phyloP scores from a whole-genome alignment of 2,113 vertebrate species.

The Limnothrissa miodon region DNA sequence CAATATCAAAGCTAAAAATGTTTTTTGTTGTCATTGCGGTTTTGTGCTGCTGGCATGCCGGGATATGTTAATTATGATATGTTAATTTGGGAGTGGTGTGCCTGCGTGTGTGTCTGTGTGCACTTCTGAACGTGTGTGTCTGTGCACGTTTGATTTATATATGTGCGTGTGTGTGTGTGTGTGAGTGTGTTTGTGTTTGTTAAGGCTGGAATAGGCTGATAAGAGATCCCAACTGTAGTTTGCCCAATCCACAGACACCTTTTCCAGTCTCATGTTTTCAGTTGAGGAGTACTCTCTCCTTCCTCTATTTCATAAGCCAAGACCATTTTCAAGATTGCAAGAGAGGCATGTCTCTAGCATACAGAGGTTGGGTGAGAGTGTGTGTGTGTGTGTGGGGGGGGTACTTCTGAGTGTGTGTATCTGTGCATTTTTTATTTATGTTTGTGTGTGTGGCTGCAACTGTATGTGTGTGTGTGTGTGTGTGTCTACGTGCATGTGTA shows the following conservation, averaged over 20 bases:
- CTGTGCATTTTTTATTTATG: too few species aligned
- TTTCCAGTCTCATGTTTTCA: background rate
- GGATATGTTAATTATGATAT: slow-evolving; percentile 32
- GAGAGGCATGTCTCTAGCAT: too few species aligned
- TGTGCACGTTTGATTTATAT: background rate
- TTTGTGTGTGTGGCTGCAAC: background rate
- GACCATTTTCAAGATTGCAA: background rate
- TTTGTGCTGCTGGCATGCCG: slow-evolving; percentile 53
- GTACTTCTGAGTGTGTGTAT: too few species aligned
- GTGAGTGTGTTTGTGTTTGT: background rate
- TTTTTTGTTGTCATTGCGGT: slow-evolving; percentile 34
- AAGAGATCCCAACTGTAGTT: background rate
- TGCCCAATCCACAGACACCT: background rate
- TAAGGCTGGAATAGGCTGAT: background rate
- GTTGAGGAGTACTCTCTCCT: background rate
- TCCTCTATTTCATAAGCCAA: background rate
- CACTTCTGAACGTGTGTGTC: background rate
- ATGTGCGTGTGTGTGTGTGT: background rate
- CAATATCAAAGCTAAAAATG: slow-evolving; percentile 68
- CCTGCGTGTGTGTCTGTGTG: background rate
- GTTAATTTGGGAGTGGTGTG: slow-evolving; percentile 19
- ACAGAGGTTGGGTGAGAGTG: background rate
- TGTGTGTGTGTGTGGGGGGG: background rate
- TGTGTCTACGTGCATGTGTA: background rate
- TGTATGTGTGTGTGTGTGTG: background rate